phyloP scores from a whole-genome alignment of 2,888 invertebrate species.

The Subacronicta megacephala region DNA sequence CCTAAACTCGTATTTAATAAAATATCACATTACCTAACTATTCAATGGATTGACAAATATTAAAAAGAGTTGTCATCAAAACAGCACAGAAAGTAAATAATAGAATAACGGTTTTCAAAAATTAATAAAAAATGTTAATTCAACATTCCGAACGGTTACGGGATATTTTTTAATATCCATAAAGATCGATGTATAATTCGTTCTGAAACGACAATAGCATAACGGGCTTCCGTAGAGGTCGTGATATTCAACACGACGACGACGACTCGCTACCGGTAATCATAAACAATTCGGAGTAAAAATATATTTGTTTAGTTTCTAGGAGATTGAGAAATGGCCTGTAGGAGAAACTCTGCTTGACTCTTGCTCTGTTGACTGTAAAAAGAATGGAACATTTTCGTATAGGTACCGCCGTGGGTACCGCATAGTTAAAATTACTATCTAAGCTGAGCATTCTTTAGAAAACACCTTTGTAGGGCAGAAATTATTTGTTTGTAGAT shows the following conservation, averaged over 20 bases:
- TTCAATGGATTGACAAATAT: neutral
- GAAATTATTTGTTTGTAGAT: too few relatives aligned
- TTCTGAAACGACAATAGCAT: slow-evolving; percentile 44
- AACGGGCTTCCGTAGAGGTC: slow-evolving; percentile 41
- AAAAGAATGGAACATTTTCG: neutral
- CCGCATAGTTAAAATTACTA: too few relatives aligned
- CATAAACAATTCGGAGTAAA: slow-evolving; percentile 20
- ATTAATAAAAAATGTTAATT: slow-evolving; percentile 8
- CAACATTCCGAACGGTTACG: slow-evolving; percentile 30
- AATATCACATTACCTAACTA: slow-evolving; percentile 1
- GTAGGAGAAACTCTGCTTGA: too few relatives aligned
- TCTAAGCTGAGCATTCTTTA: too few relatives aligned
- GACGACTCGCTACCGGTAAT: slow-evolving; percentile 25
- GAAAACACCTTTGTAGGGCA: too few relatives aligned
- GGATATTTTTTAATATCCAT: slow-evolving; percentile 48
- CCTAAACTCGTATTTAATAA: neutral
- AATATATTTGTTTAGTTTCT: slow-evolving; percentile 17
- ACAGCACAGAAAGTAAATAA: slow-evolving; percentile 24
- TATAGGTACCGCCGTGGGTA: too few relatives aligned
- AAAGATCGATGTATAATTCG: slow-evolving; percentile 44
- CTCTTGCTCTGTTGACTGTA: too few relatives aligned
- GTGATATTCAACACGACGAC: slow-evolving; percentile 22
- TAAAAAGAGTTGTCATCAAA: neutral
- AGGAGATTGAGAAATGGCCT: too few relatives aligned
- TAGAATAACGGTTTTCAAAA: slow-evolving; percentile 27